phyloP scores from a whole-genome alignment of 2,888 invertebrate genomes.

The Eugnorisma glareosa region DNA sequence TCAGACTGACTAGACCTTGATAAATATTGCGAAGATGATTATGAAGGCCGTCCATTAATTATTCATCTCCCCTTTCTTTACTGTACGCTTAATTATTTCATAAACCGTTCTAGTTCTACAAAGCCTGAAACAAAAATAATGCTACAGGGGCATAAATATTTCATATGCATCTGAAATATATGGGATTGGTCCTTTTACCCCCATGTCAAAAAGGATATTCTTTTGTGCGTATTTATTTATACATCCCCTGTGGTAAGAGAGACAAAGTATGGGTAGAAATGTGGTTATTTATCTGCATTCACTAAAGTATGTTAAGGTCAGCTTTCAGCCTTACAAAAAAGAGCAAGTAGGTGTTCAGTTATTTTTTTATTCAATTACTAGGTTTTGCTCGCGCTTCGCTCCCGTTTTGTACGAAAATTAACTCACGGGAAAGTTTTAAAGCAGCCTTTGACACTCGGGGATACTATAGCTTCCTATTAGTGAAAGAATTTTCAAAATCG shows the following conservation, averaged over 20 bases:
- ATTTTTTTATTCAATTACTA: not conserved
- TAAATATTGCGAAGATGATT: conserved; percentile 42
- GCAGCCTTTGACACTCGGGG: too few relatives aligned
- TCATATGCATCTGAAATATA: not conserved
- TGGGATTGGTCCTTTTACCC: not conserved
- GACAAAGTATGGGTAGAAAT: not conserved
- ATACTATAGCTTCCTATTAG: too few relatives aligned
- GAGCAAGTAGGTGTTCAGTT: not conserved
- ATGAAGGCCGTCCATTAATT: conserved; percentile 16
- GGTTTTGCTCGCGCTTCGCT: too few relatives aligned
- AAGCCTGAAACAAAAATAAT: conserved; percentile 6
- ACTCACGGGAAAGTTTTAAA: too few relatives aligned
- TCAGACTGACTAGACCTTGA: conserved; percentile 30
- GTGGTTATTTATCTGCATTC: not conserved
- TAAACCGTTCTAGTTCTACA: not conserved
- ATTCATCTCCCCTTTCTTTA: conserved; percentile 22
- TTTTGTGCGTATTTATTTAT: conserved; percentile 13
- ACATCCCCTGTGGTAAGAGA: not conserved
- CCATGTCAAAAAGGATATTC: not conserved
- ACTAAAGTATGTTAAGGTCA: not conserved
- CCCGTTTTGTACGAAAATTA: too few relatives aligned
- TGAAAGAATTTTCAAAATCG: too few relatives aligned
- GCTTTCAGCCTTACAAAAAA: not conserved
- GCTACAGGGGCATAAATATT: not conserved
- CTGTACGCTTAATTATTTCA: conserved; percentile 27